Percentiles rank a stretch among this genome's conserved stretches.
Conservation (phyloP, 2,113 vertebrate species). For the Podiceps cristatus region DNA sequence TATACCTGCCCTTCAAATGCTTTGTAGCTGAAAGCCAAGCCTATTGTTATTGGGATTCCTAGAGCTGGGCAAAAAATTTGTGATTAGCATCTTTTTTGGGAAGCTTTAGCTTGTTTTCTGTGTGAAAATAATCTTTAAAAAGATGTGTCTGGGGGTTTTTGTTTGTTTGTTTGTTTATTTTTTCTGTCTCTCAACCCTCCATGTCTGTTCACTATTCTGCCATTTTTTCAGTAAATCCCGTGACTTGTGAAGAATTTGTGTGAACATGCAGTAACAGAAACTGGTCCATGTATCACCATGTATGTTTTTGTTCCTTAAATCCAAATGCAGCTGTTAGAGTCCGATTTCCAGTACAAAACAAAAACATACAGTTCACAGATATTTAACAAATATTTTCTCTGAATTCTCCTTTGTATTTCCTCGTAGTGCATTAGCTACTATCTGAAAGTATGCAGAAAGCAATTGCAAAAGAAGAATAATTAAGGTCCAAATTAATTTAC, state of each 20-base stretch:
- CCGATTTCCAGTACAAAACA: not conserved
- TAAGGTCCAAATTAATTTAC: not conserved
- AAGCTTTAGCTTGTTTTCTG: not conserved
- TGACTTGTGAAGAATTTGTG: not conserved
- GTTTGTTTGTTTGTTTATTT: too few species aligned
- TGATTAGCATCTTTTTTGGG: not conserved
- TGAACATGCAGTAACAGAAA: not conserved
- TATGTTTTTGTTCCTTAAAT: not conserved
- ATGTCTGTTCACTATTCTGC: not conserved
- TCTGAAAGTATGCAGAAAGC: not conserved
- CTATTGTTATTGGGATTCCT: not conserved
- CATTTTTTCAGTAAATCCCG: not conserved
- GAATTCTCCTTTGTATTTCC: not conserved
- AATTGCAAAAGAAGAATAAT: not conserved
- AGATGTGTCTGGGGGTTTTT: not conserved
- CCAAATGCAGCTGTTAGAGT: not conserved
- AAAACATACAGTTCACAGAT: not conserved
- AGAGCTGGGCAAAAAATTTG: not conserved
- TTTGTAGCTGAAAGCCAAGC: not conserved
- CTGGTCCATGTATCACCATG: not conserved
- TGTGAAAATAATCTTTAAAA: not conserved
- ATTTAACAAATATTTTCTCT: not conserved
- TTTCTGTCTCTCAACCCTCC: too few species aligned
- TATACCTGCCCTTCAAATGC: not conserved
- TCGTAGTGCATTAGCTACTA: not conserved